Conservation (phyloP, 2,888 invertebrate species). For the Drosophila rellima region DNA sequence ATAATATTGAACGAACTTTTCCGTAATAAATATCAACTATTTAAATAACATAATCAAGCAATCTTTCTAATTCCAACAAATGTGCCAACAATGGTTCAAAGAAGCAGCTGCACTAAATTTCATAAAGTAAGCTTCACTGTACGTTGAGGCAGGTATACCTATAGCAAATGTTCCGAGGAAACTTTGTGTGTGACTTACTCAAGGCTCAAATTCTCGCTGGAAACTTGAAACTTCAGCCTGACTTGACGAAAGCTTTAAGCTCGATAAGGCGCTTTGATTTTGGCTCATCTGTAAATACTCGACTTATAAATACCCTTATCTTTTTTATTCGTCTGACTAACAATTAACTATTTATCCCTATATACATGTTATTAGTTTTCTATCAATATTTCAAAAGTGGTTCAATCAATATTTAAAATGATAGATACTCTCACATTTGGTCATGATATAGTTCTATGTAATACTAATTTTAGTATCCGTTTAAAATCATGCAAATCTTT, state of each 20-base stretch:
- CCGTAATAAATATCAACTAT: not conserved
- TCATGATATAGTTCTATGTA: not conserved
- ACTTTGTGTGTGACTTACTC: not conserved
- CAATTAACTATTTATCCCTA: not conserved
- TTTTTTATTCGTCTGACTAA: not conserved
- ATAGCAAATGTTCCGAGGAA: not conserved
- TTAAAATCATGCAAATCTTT: not conserved
- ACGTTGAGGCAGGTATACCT: too few relatives aligned
- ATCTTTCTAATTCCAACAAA: not conserved
- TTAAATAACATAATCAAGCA: too few relatives aligned
- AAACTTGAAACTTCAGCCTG: not conserved
- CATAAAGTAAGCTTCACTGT: not conserved
- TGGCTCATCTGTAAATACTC: not conserved
- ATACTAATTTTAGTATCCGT: not conserved
- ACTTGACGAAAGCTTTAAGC: not conserved
- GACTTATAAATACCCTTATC: not conserved
- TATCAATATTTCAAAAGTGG: not conserved
- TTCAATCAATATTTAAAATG: not conserved
- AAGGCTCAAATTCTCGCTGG: slow-evolving; percentile 2
- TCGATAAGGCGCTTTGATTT: not conserved
- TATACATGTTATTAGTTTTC: too few relatives aligned
- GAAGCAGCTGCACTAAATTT: not conserved
- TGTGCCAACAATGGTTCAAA: too few relatives aligned
- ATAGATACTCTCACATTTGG: too few relatives aligned
- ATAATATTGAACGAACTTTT: not conserved